A percentile compares a stretch with the other conserved stretches of the same genome.
phyloP scores from a whole-genome alignment of 2,797 vertebrate species.

The Eurystomus glaucurus region DNA sequence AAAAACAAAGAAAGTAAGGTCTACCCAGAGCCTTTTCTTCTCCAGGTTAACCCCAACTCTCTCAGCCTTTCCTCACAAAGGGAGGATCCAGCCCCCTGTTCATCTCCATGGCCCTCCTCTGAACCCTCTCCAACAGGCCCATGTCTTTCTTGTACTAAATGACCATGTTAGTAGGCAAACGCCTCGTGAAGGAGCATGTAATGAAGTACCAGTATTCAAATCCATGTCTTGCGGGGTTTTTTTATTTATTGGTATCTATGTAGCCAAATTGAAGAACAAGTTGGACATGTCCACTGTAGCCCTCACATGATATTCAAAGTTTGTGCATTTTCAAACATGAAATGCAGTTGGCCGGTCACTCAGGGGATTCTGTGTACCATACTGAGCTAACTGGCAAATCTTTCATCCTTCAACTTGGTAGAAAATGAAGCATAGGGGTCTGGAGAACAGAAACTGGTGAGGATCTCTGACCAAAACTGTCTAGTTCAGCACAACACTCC shows the following conservation, averaged over 20 bases:
- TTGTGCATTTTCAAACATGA: not conserved
- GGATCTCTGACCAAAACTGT: not conserved
- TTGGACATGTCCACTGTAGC: not conserved
- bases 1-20: not conserved
- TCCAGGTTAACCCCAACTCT: not conserved
- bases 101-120: not conserved
- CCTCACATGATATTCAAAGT: not conserved
- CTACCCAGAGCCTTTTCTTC: not conserved
- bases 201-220: not conserved
- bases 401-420: not conserved
- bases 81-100: not conserved
- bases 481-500: not conserved
- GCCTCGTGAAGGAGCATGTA: not conserved
- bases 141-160: not conserved
- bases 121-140: accelerated
- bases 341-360: not conserved
- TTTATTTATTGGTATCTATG: not conserved
- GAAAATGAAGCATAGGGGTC: not conserved
- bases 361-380: not conserved
- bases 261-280: too few species aligned
- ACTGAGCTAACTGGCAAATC: not conserved
- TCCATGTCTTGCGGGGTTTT: not conserved
- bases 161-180: not conserved
- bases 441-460: not conserved
- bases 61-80: not conserved